These are phyloP conservation scores for Tor tambroides DNA, from an alignment of 2,113 vertebrate genomes.

Conservation along the genomic window DNA sequence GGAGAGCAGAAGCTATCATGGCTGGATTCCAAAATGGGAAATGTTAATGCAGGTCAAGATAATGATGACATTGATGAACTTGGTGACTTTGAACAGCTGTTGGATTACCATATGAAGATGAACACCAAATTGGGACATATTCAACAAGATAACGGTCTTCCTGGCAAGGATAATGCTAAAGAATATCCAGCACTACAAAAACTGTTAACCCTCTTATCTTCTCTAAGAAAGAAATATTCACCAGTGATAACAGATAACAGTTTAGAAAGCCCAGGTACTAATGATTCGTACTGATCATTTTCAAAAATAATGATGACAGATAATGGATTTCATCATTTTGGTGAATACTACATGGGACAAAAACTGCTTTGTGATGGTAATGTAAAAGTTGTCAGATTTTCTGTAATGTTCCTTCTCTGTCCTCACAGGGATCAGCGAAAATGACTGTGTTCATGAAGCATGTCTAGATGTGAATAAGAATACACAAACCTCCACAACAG, in stretches of 20 bases:
- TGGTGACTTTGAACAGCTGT: constrained; percentile 62
- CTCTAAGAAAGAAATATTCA: constrained; percentile 66
- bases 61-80: constrained; percentile 65
- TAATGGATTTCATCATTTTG: background rate
- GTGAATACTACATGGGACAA: background rate
- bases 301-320: background rate
- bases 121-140: constrained; percentile 41
- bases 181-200: constrained; percentile 68
- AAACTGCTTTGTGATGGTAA: background rate
- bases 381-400: background rate
- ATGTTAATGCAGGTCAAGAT: constrained; percentile 39
- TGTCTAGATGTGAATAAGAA: constrained; percentile 26
- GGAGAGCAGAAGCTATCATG: constrained; percentile 69
- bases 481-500: background rate
- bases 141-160: background rate
- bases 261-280: constrained; percentile 69
- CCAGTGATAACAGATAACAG: constrained; percentile 58
- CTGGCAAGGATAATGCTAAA: constrained; percentile 59
- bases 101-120: constrained; percentile 64
- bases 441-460: background rate
- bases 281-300: constrained; percentile 5
- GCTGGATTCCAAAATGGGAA: constrained; percentile 68
- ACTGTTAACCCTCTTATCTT: constrained; percentile 70
- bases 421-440: constrained; percentile 32
- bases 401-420: constrained; percentile 1